phyloP scores from a whole-genome alignment of 1,140 invertebrate species.

The Dreissena polymorpha region DNA sequence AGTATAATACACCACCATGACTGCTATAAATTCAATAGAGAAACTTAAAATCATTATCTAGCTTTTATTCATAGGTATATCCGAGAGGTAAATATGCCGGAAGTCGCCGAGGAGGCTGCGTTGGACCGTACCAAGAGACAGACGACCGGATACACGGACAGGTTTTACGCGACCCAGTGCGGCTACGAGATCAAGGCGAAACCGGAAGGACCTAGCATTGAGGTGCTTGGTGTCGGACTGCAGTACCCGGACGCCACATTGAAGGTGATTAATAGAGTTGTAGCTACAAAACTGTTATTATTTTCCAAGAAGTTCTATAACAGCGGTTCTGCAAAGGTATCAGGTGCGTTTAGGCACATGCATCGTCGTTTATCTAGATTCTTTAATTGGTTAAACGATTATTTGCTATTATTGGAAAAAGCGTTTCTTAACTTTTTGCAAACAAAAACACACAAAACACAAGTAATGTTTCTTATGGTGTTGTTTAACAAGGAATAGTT shows the following conservation, averaged over 20 bases:
- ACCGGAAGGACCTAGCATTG: conserved; percentile 24
- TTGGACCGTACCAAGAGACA: not conserved
- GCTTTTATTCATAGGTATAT: too few relatives aligned
- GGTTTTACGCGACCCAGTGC: conserved; percentile 25
- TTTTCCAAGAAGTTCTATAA: not conserved
- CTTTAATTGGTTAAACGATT: not conserved
- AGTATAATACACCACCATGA: too few relatives aligned
- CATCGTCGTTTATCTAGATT: not conserved
- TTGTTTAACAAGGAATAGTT: too few relatives aligned
- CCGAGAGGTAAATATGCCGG: too few relatives aligned
- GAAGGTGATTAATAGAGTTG: not conserved
- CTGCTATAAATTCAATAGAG: too few relatives aligned
- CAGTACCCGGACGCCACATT: not conserved
- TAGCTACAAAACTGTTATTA: not conserved
- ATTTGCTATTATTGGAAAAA: not conserved
- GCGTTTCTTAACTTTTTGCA: too few relatives aligned
- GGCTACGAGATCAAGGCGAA: conserved; percentile 1
- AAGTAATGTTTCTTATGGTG: too few relatives aligned
- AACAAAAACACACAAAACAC: too few relatives aligned
- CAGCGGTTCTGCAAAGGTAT: not conserved
- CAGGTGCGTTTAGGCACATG: too few relatives aligned
- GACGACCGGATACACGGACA: not conserved
- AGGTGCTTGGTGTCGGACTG: conserved; percentile 3
- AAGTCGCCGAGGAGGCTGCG: not conserved
- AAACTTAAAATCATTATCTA: too few relatives aligned